Percentiles rank a stretch among this genome's conserved stretches.
Evolutionary conservation across 2,888 invertebrate genomes (phyloP).

Genomic region (Steromphala cineraria): DNA sequence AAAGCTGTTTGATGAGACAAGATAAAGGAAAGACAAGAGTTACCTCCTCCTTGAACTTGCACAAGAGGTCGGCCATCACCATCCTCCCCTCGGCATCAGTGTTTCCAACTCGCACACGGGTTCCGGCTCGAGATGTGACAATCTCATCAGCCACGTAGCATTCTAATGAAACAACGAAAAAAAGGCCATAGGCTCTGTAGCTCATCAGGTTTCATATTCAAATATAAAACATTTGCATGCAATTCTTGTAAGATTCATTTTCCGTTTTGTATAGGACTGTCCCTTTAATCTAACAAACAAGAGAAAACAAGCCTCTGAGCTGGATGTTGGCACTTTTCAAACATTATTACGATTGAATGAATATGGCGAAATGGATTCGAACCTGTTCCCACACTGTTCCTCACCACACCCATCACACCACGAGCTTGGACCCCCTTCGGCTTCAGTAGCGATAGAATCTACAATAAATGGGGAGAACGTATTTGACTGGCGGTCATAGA

Average conservation of each 20-base stretch:
- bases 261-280: too few species aligned
- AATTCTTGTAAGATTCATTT: not conserved
- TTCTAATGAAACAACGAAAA: slow-evolving; percentile 79
- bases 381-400: slow-evolving; percentile 89
- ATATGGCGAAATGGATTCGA: not conserved
- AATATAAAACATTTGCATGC: too few species aligned
- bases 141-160: slow-evolving; percentile 94
- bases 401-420: slow-evolving; percentile 88
- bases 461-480: slow-evolving; percentile 22
- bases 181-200: too few species aligned
- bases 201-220: too few species aligned
- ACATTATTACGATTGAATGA: too few species aligned
- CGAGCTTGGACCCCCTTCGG: slow-evolving; percentile 87
- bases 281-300: too few species aligned
- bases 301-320: too few species aligned
- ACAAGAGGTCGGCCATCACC: slow-evolving; percentile 93
- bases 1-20: too few species aligned
- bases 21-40: too few species aligned
- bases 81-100: slow-evolving; percentile 97
- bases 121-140: slow-evolving; percentile 87
- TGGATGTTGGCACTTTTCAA: too few species aligned
- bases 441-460: slow-evolving; percentile 82
- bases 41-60: slow-evolving; percentile 80
- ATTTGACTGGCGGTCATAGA: too few species aligned
- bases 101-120: slow-evolving; percentile 90